These are phyloP conservation scores for Diglossa brunneiventris DNA, from an alignment of 2,113 vertebrate species.

Conservation along the genomic window DNA sequence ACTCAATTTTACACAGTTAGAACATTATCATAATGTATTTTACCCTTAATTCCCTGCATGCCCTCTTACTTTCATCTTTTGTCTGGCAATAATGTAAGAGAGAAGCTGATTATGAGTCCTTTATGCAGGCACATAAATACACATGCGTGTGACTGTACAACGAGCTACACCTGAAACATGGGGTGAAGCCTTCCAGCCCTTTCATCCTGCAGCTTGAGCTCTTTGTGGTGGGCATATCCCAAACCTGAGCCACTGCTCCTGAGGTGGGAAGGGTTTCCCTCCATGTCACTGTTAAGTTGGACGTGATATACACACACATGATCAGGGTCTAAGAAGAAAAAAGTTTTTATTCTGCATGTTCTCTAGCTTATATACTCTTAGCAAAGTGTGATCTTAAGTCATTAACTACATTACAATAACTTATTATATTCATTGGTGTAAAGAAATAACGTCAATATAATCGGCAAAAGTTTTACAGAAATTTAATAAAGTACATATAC, in stretches of 20 bases:
- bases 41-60: neutral
- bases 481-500: too few relatives aligned
- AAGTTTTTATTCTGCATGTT: too few relatives aligned
- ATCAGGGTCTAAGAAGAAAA: too few relatives aligned
- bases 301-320: too few relatives aligned
- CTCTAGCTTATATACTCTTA: too few relatives aligned
- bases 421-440: too few relatives aligned
- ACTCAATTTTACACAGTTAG: neutral
- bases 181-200: neutral
- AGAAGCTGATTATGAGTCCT: neutral
- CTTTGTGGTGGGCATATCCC: neutral
- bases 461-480: too few relatives aligned
- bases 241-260: rapidly evolving
- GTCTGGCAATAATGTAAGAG: neutral
- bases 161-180: rapidly evolving
- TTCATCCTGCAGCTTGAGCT: neutral
- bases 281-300: too few relatives aligned
- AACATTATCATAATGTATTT: neutral
- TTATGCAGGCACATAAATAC: neutral
- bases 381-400: too few relatives aligned
- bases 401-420: too few relatives aligned
- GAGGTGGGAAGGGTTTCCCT: neutral
- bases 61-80: neutral
- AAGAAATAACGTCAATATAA: too few relatives aligned
- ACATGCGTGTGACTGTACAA: neutral